phyloP scores from a whole-genome alignment of 2,113 vertebrate genomes.

The Apodemus speciosus region DNA sequence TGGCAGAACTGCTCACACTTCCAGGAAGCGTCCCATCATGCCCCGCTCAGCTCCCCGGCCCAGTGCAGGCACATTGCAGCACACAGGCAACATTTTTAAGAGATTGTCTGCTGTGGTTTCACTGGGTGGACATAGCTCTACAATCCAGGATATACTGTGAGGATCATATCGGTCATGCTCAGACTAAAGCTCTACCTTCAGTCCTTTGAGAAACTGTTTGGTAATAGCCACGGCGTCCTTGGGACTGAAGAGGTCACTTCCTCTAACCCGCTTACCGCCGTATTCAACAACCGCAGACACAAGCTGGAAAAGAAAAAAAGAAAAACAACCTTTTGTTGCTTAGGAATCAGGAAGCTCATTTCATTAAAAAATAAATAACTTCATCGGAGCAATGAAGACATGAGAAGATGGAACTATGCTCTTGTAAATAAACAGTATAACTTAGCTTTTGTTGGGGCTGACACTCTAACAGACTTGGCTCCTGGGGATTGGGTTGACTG shows the following conservation, averaged over 20 bases:
- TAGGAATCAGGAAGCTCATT: constrained; percentile 15
- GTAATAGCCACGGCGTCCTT: constrained; percentile 97
- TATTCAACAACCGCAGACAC: constrained; percentile 94
- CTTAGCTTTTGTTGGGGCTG: not conserved
- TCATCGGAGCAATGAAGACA: constrained; percentile 30
- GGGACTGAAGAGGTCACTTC: constrained; percentile 94
- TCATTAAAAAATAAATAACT: constrained; percentile 24
- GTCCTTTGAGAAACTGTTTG: constrained; percentile 98
- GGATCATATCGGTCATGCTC: not conserved
- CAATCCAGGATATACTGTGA: not conserved
- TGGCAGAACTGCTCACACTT: constrained; percentile 21
- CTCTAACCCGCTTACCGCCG: constrained; percentile 93
- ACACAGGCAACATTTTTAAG: not conserved
- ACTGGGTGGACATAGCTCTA: not conserved
- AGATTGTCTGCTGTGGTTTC: constrained; percentile 46
- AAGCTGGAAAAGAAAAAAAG: constrained; percentile 83
- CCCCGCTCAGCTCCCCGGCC: constrained; percentile 13
- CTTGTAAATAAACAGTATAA: not conserved
- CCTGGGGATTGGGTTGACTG: not conserved
- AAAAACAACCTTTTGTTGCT: constrained; percentile 35
- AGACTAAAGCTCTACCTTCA: constrained; percentile 88
- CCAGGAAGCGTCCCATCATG: not conserved
- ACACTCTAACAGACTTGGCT: not conserved
- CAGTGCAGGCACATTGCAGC: not conserved
- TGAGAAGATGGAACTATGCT: not conserved